Base-by-base conservation (phyloP, 2,888 invertebrate species). In the Ochropleura plecta region DNA sequence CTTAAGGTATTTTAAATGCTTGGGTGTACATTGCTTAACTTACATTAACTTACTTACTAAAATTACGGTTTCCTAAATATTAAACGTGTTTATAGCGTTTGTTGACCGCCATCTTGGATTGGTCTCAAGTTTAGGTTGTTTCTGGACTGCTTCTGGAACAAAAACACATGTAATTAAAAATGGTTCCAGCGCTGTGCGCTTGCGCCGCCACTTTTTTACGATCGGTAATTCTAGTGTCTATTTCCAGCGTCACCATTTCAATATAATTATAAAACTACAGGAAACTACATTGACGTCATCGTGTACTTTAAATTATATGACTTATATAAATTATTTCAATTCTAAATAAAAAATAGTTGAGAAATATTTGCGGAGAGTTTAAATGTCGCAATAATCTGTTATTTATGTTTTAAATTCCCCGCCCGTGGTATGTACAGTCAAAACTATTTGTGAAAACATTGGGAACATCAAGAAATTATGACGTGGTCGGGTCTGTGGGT, bases 11-110 rank as follows among this genome's bases (percentile, higher is more conserved):
- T 30, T 90, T 95, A 96, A 95, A 96, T 96, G 95, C 95, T 95
- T 94, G 92, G 92, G 90, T 94, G 90, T 92, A 92, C 90, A 92
- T 90, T 91, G 89, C 88, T 92, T 92, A 92, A 91, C 91, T 91
- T 94, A 93, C 76, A 88, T 85, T 92, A 93, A 91, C 93, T 95
- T 95, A 95, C 78, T 81, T 89, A 93, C 92, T 96, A 95, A 92
- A 90, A 93, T 95, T 95, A 96, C 95, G 95, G 95, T 95, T 96
- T 93, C 95, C 91, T 95, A 95, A 73, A 88, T 84, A 87, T 92
- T 92, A 92, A 88, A 76, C 89, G 88, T 91, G 90, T 91, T 91
- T 92, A 89, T 91, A 90, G 89, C 90, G 90, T 90, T 83, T 90
- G 86, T 91, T 90, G 88, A 89, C 90, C 92, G 90, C 92, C 92